A percentile compares a stretch with the other conserved stretches of the same genome.
Conservation (phyloP, 92 coral and sea anemone species). For the Palythoa grandis region DNA sequence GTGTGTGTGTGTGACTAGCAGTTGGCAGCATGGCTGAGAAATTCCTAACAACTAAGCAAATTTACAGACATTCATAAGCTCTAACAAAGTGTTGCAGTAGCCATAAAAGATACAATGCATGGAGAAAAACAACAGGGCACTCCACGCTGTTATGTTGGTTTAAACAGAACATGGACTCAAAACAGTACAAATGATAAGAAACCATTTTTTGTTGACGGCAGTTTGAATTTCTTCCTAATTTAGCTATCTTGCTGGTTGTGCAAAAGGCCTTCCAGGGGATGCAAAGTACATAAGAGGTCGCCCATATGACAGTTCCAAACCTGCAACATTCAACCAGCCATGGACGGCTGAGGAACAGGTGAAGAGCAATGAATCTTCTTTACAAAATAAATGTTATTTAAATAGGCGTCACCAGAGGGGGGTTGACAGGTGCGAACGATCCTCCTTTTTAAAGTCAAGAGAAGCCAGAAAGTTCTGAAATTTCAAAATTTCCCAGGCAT, state of each 20-base stretch:
- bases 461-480: too few relatives aligned
- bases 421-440: not conserved
- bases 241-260: conserved; percentile 27
- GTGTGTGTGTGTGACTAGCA: too few relatives aligned
- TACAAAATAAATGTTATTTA: not conserved
- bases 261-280: conserved; percentile 11
- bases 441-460: too few relatives aligned
- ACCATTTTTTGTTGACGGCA: not conserved
- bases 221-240: not conserved
- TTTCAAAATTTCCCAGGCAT: too few relatives aligned
- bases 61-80: too few relatives aligned
- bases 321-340: conserved; percentile 88
- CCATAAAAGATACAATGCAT: too few relatives aligned
- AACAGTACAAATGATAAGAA: not conserved
- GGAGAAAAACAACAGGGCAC: too few relatives aligned
- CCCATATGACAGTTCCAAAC: conserved; percentile 50
- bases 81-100: too few relatives aligned
- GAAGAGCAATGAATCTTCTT: not conserved
- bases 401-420: not conserved
- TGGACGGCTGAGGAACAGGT: conserved; percentile 98
- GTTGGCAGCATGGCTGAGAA: too few relatives aligned
- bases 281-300: conserved; percentile 48
- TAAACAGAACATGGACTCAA: too few relatives aligned
- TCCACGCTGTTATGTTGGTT: too few relatives aligned
- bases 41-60: too few relatives aligned